A percentile compares a stretch with the other conserved stretches of the same genome.
Evolutionary conservation across 2,797 vertebrate species (phyloP).

Genomic region (Sphenodon punctatus): DNA sequence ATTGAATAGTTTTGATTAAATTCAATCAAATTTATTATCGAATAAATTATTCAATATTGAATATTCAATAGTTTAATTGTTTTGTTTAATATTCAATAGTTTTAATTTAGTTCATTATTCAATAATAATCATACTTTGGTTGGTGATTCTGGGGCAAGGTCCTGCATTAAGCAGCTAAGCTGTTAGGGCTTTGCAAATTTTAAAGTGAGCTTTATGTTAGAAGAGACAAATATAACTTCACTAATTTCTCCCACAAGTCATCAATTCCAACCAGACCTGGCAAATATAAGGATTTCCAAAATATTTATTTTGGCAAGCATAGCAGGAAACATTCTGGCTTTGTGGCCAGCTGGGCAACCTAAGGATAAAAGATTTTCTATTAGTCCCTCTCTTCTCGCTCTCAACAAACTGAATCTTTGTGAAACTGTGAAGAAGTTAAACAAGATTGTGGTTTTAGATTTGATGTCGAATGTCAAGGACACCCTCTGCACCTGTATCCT

Average conservation of each 20-base stretch:
- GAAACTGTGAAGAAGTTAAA: constrained; percentile 28
- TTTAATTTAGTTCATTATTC: no score
- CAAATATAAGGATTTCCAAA: constrained; percentile 38
- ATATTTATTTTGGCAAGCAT: constrained; percentile 47
- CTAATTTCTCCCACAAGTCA: not conserved
- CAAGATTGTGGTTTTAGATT: not conserved
- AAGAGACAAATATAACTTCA: constrained; percentile 4
- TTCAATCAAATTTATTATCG: no score
- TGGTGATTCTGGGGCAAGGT: not conserved
- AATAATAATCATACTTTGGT: no score
- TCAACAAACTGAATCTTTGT: constrained; percentile 29
- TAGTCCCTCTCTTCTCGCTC: constrained; percentile 30
- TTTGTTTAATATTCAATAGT: no score
- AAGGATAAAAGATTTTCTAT: not conserved
- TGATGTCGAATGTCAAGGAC: not conserved
- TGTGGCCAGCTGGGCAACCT: constrained; percentile 10
- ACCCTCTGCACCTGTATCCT: not conserved
- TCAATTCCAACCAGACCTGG: constrained; percentile 20
- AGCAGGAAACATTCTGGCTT: constrained; percentile 32
- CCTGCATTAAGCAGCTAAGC: not conserved
- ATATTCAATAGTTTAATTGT: no score
- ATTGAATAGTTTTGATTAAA: no score
- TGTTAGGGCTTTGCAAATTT: not conserved
- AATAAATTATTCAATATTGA: no score
- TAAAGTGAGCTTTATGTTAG: not conserved